These are phyloP conservation scores for Cisticola juncidis DNA, from an alignment of 2,113 vertebrate species.

Conservation along the genomic window DNA sequence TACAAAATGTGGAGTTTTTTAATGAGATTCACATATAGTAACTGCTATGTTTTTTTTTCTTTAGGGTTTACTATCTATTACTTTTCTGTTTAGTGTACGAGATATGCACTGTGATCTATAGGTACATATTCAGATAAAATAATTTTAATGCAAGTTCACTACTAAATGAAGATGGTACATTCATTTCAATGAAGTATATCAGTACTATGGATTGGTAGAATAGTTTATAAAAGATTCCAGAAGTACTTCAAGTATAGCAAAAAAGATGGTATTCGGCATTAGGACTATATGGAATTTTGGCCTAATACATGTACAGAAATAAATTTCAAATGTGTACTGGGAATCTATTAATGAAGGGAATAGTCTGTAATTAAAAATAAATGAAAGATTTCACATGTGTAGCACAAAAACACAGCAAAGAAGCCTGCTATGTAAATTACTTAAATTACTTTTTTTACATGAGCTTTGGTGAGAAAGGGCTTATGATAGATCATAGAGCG, in stretches of 20 bases:
- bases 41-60: background rate
- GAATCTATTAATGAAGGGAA: background rate
- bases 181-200: background rate
- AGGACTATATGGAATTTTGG: background rate
- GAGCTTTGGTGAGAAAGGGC: background rate
- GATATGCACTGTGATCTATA: background rate
- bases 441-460: background rate
- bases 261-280: background rate
- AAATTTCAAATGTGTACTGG: background rate
- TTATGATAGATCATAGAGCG: background rate
- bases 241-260: background rate
- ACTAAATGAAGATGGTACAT: background rate
- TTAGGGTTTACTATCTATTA: background rate
- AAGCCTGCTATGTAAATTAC: background rate
- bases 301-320: background rate
- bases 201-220: background rate
- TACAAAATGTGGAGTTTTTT: accelerated
- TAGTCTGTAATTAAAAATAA: background rate
- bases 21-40: background rate
- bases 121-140: background rate
- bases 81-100: background rate
- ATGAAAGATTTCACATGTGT: background rate
- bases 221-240: background rate
- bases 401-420: background rate
- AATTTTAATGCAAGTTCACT: background rate